Percentiles rank a stretch among this genome's conserved stretches.
phyloP scores from a whole-genome alignment of 1,140 invertebrate genomes.

The Euura lappo region DNA sequence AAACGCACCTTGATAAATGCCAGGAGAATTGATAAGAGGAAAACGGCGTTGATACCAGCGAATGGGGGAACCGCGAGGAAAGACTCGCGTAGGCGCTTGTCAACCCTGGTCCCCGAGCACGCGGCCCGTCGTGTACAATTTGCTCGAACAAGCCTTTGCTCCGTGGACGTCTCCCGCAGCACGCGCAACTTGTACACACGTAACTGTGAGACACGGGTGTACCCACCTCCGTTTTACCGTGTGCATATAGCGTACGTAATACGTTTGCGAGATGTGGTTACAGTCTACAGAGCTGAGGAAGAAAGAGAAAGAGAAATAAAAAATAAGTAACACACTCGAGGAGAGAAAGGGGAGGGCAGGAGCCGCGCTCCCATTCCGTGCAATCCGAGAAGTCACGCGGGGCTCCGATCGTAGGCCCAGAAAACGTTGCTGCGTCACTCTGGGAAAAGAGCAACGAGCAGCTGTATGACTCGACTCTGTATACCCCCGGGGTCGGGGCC shows the following conservation, averaged over 20 bases:
- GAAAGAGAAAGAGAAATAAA: slow-evolving; percentile 3
- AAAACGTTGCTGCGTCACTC: background rate
- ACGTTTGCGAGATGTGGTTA: slow-evolving; percentile 3
- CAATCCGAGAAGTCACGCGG: background rate
- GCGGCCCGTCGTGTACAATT: slow-evolving; percentile 1
- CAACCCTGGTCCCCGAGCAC: background rate
- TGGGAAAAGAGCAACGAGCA: background rate
- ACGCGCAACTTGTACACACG: slow-evolving; percentile 16
- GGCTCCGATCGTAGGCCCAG: background rate
- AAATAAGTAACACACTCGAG: background rate
- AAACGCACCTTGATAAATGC: no score
- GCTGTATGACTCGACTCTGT: slow-evolving; percentile 3
- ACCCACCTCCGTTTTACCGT: background rate
- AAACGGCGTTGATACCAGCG: background rate
- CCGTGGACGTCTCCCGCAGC: slow-evolving; percentile 14
- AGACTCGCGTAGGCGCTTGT: background rate
- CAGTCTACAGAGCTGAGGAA: background rate
- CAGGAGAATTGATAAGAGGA: no score
- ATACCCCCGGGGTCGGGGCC: background rate
- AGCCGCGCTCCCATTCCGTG: slow-evolving; percentile 3
- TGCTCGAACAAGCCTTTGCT: slow-evolving; percentile 13
- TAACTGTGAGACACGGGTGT: background rate
- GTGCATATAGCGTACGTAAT: slow-evolving; percentile 3
- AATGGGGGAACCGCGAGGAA: background rate
- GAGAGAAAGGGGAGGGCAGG: background rate